Base-by-base conservation (phyloP, 2,113 vertebrate genomes). In the Pygoscelis adeliae region DNA sequence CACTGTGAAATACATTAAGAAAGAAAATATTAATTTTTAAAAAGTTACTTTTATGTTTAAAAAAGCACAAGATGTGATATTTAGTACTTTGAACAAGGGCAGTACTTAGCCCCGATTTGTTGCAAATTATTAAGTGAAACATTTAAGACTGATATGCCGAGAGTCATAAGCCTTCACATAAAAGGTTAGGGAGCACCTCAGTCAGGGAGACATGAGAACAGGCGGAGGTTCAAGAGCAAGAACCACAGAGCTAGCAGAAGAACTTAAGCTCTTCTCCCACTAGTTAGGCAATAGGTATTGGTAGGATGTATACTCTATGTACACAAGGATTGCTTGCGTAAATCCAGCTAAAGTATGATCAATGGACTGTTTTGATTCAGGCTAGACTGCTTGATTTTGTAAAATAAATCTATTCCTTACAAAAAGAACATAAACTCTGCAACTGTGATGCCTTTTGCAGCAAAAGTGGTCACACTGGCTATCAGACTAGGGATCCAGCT, bases 1-100 rank as follows among this genome's bases (percentile, higher is more conserved):
- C 99, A 99, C 99, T 99, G 84, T 7, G 85, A 49, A n/a, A 97
- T 30, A 46, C 2, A 77, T 14, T 13, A n/a, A 63, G 17, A 95
- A 25, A 91, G 12, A 52, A 84, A 93, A 49, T 6, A 61, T 12
- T 66, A 13, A 14, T 34, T 92, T 63, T 63, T 20, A 49, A 9
- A 9, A 86, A 25, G 9, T 34, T 46, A 69, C 5, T 59, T n/a
- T 15, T 7, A 25, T 30, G 25, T 50, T 86, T 70, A 8, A 40
- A 69, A 67, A 65, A 11, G 21, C 34, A 63, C 15, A 52, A 25
- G 13, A 36, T 9, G 12, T 11, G 19, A 42, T 83, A 50, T 61
- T 78, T 27, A 83, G 21, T 44, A 74, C 32, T 47, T 85, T 21
- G 42, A 90, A 71, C 18, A 38, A 34, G 11, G 18, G 49, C 20